Evolutionary conservation across 1,140 invertebrate genomes (phyloP).

Genomic region (Bicyclus anynana): DNA sequence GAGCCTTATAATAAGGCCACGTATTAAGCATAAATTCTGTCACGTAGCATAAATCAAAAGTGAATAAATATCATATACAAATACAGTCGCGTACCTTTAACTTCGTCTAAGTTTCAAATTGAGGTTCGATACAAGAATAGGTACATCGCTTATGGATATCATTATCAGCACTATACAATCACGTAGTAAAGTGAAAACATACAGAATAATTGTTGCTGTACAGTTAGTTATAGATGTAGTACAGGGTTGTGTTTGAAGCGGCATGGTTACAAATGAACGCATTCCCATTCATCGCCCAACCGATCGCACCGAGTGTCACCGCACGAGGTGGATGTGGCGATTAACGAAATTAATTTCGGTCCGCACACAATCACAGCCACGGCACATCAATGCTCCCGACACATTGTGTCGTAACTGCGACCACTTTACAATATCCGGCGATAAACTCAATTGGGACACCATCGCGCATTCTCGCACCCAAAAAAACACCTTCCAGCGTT

Average conservation of each 20-base stretch:
- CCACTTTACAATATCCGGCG: conserved; percentile 71
- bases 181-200: too few species aligned
- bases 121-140: too few species aligned
- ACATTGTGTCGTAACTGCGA: conserved; percentile 52
- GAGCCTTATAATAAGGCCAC: too few species aligned
- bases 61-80: too few species aligned
- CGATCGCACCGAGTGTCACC: conserved; percentile 16
- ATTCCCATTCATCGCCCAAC: conserved; percentile 13
- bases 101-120: too few species aligned
- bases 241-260: conserved; percentile 5
- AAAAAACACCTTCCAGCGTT: conserved; percentile 38
- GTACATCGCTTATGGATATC: too few species aligned
- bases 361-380: conserved; percentile 33
- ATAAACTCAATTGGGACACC: conserved; percentile 65
- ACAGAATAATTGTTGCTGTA: too few species aligned
- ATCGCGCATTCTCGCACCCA: conserved; percentile 25
- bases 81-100: too few species aligned
- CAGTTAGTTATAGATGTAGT: too few species aligned
- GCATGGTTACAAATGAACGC: neutral
- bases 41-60: too few species aligned
- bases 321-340: conserved; percentile 26
- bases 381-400: conserved; percentile 51
- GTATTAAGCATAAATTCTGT: too few species aligned
- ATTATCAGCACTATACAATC: too few species aligned
- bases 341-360: conserved; percentile 45